Evolutionary conservation across 2,888 invertebrate genomes (phyloP), one percentile per base, ranked within the genome.

Genomic region (Neuroscelio doddi): DNA sequence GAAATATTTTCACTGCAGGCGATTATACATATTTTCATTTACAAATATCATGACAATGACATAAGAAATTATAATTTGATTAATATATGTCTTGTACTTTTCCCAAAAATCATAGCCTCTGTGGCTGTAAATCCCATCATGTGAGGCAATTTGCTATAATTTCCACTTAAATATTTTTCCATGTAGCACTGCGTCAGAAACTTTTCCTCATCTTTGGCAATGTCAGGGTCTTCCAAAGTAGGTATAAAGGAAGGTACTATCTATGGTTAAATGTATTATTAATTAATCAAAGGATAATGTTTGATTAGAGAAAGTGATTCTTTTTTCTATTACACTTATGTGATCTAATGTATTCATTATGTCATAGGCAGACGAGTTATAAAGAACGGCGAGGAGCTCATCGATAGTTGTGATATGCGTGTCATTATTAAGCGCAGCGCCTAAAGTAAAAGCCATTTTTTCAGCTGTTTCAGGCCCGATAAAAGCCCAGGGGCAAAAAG

Each of bases 81-180:
- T 21, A 3, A 21, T 21, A 21, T 5, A 3, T 3, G 9, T 12
- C 12, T 5, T 15, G 27, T 64, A 71, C 71, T 41, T 59, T 45
- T 47, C 5, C 62, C 55, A 51, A 69, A 69, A n/a, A 63, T 34
- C 1, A 71, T 26, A n/a, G 69, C 67, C 49, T 72, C 71, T 0
- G 58, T 27, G 0, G 51, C 36, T 7, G 86, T 86, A 68, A 86
- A 86, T 3, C 89, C 89, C 36, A 85, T 73, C 66, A 89, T 85
- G 15, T 84, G 85, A 0, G 88, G 88, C 0, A 88, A 84, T 75
- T 86, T 86, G 9, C 75, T 77, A 64, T 87, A 87, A 32, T 87
- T 78, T 29, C 88, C 88, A 24, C 76, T 69, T 3, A 70, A 63
- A 17, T 88, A 79, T 51, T 84, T 74, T 38, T 85, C 75, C 36